phyloP scores from a whole-genome alignment of 2,113 vertebrate genomes.

The Bubalus kerabau region DNA sequence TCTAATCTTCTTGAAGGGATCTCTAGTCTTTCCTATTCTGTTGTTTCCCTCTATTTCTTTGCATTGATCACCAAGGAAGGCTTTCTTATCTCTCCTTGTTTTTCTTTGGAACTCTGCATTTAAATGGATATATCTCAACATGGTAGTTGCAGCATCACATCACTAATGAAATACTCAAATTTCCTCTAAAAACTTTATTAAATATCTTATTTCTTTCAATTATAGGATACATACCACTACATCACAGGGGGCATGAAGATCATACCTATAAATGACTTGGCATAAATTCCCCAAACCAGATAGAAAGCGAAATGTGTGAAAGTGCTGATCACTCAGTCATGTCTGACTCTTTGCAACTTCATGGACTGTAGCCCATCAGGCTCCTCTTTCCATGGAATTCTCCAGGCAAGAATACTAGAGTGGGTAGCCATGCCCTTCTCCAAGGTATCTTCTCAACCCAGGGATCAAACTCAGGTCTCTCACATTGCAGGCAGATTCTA shows the following conservation, averaged over 20 bases:
- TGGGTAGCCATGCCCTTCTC: background rate
- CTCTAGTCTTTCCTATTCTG: background rate
- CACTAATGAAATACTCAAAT: background rate
- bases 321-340: background rate
- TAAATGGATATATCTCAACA: background rate
- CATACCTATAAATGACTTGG: background rate
- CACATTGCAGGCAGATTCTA: background rate
- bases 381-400: background rate
- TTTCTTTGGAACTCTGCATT: background rate
- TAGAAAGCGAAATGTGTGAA: background rate
- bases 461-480: background rate
- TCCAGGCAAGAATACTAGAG: background rate
- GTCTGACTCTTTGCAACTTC: background rate
- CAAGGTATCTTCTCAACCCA: background rate
- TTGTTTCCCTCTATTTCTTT: background rate
- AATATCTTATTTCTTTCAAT: background rate
- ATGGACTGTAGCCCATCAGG: background rate
- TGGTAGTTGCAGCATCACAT: background rate
- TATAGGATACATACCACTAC: background rate
- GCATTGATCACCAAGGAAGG: background rate
- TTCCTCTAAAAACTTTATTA: background rate
- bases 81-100: background rate
- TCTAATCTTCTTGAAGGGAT: background rate
- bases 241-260: background rate
- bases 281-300: background rate